Conservation (phyloP, 2,888 invertebrate species). For the Heliconius ethilla region DNA sequence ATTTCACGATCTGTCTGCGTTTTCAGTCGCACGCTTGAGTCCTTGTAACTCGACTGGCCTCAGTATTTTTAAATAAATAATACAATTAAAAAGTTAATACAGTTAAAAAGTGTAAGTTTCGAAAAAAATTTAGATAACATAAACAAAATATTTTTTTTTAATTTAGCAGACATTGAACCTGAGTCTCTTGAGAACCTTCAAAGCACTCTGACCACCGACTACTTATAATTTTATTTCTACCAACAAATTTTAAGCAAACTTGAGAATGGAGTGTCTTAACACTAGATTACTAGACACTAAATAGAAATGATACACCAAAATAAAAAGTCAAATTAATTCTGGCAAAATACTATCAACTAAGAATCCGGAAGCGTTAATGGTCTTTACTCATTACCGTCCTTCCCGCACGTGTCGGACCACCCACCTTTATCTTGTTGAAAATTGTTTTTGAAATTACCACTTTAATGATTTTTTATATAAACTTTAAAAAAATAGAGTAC, state of each 20-base stretch:
- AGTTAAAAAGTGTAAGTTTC: no score
- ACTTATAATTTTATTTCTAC: not conserved
- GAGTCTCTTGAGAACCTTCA: no score
- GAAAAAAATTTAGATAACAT: no score
- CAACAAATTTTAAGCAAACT: not conserved
- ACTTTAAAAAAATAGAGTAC: no score
- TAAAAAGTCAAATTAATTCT: not conserved
- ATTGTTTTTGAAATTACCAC: constrained; percentile 22
- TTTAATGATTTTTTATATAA: constrained; percentile 5
- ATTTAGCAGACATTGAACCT: no score
- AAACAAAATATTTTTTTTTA: no score
- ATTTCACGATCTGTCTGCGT: not conserved
- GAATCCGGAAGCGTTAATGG: constrained; percentile 36
- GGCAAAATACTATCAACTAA: constrained; percentile 3
- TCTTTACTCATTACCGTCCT: constrained; percentile 39
- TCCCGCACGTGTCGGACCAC: constrained; percentile 39
- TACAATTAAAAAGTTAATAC: no score
- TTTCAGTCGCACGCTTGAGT: not conserved
- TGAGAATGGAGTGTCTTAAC: not conserved
- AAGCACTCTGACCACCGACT: no score
- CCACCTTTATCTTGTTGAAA: constrained; percentile 36
- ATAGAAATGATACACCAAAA: not conserved
- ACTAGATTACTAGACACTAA: not conserved
- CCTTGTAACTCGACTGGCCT: no score
- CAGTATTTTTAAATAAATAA: no score